phyloP scores from a whole-genome alignment of 2,113 vertebrate species.

The Shinisaurus crocodilurus region DNA sequence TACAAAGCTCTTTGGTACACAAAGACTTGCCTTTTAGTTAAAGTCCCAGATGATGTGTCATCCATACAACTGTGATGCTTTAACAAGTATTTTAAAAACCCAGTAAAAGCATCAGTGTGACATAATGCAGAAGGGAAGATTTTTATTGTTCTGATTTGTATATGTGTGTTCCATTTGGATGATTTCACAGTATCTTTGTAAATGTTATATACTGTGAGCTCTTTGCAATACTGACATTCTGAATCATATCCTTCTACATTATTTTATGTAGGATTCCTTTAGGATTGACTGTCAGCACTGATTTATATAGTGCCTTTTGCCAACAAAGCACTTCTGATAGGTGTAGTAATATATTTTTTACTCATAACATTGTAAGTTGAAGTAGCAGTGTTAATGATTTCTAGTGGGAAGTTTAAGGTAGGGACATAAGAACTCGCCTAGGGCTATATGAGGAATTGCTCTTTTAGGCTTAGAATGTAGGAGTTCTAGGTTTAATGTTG shows the following conservation, averaged over 20 bases:
- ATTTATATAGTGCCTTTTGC: background rate
- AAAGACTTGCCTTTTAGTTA: background rate
- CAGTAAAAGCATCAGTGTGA: background rate
- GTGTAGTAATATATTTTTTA: conserved; percentile 38
- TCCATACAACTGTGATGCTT: background rate
- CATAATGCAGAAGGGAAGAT: background rate
- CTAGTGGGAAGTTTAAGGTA: background rate
- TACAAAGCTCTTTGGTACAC: background rate
- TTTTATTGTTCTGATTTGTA: background rate
- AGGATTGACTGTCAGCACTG: background rate
- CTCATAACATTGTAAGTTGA: conserved; percentile 16
- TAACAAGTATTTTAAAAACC: background rate
- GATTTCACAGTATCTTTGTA: background rate
- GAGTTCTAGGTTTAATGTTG: background rate
- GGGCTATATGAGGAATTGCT: background rate
- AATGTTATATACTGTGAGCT: background rate
- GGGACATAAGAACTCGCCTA: conserved; percentile 12
- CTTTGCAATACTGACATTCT: background rate
- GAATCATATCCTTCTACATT: conserved; percentile 11
- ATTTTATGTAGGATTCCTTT: background rate
- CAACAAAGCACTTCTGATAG: conserved; percentile 19
- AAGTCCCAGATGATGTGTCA: conserved; percentile 2
- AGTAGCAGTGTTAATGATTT: background rate
- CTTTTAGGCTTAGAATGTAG: background rate
- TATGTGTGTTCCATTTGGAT: background rate